Evolutionary conservation across 1,140 invertebrate species (phyloP).

Genomic region (Lucilia sericata): DNA sequence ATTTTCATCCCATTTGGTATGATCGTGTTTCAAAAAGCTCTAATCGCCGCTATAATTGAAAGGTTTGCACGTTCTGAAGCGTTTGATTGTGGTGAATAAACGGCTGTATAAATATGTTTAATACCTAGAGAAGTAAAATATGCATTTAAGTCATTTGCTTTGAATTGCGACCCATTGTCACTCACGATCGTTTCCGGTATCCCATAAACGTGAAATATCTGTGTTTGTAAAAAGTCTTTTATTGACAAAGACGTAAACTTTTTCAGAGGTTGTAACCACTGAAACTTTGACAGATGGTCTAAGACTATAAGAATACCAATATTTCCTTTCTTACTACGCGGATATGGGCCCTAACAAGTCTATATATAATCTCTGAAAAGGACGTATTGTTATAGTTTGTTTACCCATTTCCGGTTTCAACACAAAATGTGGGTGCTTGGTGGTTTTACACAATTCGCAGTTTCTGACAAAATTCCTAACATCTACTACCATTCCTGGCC

Average conservation of each 20-base stretch:
- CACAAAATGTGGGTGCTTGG: neutral
- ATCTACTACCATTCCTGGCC: too few relatives aligned
- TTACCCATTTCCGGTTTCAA: constrained; percentile 22
- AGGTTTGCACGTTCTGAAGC: constrained; percentile 42
- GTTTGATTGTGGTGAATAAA: constrained; percentile 46
- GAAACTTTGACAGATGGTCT: constrained; percentile 29
- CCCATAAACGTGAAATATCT: constrained; percentile 23
- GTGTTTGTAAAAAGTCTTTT: neutral
- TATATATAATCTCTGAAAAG: constrained; percentile 45
- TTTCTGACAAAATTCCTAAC: constrained; percentile 11
- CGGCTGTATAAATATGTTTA: neutral
- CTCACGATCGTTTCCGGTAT: neutral
- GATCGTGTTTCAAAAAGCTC: constrained; percentile 47
- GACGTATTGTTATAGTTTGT: neutral
- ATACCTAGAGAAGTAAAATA: neutral
- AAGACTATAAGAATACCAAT: constrained; percentile 5
- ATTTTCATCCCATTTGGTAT: constrained; percentile 49
- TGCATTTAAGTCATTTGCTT: neutral
- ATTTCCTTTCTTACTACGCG: neutral
- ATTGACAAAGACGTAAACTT: neutral
- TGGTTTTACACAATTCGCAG: constrained; percentile 11
- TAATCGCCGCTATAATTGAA: constrained; percentile 30
- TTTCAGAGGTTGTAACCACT: neutral
- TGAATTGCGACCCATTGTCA: constrained; percentile 43
- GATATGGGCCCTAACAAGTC: constrained; percentile 42